Conservation (phyloP, 1,140 invertebrate genomes). For the Chironomus tepperi region DNA sequence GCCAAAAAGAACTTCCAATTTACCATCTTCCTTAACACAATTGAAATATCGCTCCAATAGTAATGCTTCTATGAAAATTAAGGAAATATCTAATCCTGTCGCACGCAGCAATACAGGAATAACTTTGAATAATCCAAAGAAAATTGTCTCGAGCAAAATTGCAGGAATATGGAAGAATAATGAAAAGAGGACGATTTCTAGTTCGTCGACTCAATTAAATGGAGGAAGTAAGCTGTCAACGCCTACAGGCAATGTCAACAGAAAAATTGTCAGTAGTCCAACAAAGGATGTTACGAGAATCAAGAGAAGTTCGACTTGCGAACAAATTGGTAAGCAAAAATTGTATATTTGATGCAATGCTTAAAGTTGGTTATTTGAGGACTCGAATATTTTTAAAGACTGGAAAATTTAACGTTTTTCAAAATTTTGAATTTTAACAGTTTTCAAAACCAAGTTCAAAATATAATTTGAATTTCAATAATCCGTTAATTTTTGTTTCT, state of each 20-base stretch:
- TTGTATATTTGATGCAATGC: too few species aligned
- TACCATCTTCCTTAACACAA: slow-evolving; percentile 41
- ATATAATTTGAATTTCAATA: not conserved
- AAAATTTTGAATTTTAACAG: not conserved
- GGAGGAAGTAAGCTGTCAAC: not conserved
- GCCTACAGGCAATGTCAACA: not conserved
- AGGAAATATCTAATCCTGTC: slow-evolving; percentile 35
- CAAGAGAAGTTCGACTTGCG: not conserved
- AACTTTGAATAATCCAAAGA: slow-evolving; percentile 42
- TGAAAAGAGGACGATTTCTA: slow-evolving; percentile 38
- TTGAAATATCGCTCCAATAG: slow-evolving; percentile 37
- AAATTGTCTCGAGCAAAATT: slow-evolving; percentile 75
- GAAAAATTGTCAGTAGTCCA: not conserved
- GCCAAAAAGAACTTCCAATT: slow-evolving; percentile 43
- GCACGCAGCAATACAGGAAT: slow-evolving; percentile 50
- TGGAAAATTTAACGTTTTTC: not conserved
- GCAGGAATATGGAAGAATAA: slow-evolving; percentile 81
- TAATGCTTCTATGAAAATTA: slow-evolving; percentile 38
- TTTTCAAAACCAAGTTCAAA: too few species aligned
- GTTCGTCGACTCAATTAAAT: not conserved
- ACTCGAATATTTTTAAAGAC: not conserved
- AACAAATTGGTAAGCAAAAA: slow-evolving; percentile 7
- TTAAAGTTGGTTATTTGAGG: too few species aligned
- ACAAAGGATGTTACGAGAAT: not conserved
- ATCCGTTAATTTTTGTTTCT: not conserved